phyloP scores from a whole-genome alignment of 1,140 invertebrate genomes.

The Melitaea cinxia region DNA sequence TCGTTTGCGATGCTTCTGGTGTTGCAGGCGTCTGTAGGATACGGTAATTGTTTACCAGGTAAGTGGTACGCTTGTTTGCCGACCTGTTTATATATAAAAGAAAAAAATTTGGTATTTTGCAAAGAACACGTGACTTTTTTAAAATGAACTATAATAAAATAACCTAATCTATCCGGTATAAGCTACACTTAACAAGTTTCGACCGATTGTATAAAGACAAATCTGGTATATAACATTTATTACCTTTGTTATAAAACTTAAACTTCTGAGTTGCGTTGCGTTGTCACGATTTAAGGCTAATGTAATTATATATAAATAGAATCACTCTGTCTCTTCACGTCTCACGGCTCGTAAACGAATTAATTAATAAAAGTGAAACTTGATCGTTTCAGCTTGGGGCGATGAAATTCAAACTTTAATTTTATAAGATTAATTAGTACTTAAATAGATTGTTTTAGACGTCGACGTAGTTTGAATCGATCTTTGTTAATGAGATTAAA shows the following conservation, averaged over 20 bases:
- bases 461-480: neutral
- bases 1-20: no score
- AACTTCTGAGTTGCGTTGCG: neutral
- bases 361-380: slow-evolving; percentile 6
- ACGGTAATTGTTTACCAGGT: no score
- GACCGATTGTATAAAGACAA: no score
- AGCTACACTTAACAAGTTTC: neutral
- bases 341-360: neutral
- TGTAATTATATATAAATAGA: neutral
- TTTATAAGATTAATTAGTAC: neutral
- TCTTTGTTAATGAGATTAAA: no score
- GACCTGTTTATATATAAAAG: no score
- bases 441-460: neutral
- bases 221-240: neutral
- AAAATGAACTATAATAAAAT: no score
- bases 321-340: neutral
- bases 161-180: neutral
- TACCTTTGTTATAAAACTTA: neutral
- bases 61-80: no score
- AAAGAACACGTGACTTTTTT: no score
- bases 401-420: neutral
- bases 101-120: no score
- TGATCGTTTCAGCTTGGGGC: neutral
- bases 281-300: neutral
- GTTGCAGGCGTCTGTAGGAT: no score